These are phyloP conservation scores for Pteromalus puparum DNA, from an alignment of 1,140 invertebrate genomes.

Conservation along the genomic window DNA sequence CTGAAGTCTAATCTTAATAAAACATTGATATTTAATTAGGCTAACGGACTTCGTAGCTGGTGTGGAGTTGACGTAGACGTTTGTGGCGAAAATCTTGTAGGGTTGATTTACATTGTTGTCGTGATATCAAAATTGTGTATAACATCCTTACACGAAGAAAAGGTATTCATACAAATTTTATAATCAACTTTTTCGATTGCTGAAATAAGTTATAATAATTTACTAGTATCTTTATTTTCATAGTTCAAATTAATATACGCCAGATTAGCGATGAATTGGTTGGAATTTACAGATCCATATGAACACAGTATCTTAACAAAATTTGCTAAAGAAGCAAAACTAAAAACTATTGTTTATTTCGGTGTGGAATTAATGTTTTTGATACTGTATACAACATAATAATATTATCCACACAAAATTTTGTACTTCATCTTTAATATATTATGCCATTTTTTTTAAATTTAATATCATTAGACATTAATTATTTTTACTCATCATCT, in stretches of 20 bases:
- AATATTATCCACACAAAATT: too few species aligned
- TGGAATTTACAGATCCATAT: not conserved
- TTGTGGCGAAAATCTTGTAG: slow-evolving; percentile 1
- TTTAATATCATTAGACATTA: not conserved
- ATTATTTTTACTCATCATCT: not conserved
- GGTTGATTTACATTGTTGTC: not conserved
- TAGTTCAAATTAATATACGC: not conserved
- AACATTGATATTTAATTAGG: not conserved
- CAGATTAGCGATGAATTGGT: not conserved
- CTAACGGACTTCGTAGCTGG: not conserved
- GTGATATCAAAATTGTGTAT: not conserved
- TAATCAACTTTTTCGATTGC: too few species aligned
- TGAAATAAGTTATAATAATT: not conserved
- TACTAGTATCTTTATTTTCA: not conserved
- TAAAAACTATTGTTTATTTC: too few species aligned
- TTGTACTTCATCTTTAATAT: too few species aligned
- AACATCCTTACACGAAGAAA: not conserved
- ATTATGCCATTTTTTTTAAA: too few species aligned
- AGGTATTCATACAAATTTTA: too few species aligned
- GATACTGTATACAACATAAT: not conserved
- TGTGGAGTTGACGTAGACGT: not conserved
- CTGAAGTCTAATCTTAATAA: not conserved
- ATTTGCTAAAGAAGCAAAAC: not conserved
- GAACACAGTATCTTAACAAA: not conserved
- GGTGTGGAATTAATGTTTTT: too few species aligned